phyloP scores from a whole-genome alignment of 1,140 invertebrate species.

The Drosophila pectinifera region DNA sequence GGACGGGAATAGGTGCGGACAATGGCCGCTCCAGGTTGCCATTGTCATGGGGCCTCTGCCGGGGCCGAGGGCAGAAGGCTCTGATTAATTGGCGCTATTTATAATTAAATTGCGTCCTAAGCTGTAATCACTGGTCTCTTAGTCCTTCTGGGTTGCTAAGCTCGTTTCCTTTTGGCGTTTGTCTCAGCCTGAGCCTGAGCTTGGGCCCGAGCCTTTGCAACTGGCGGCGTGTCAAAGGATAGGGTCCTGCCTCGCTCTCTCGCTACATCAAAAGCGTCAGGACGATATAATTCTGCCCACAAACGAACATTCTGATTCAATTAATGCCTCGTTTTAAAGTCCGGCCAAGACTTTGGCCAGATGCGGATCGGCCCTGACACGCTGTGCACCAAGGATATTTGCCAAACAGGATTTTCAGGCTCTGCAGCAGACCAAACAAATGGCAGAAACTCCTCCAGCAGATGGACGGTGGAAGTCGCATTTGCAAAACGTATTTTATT shows the following conservation, averaged over 20 bases:
- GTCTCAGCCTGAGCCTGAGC: too few relatives aligned
- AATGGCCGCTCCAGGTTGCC: slow-evolving; percentile 46
- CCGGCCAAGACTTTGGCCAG: slow-evolving; percentile 7
- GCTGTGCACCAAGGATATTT: slow-evolving; percentile 61
- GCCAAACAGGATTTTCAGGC: slow-evolving; percentile 79
- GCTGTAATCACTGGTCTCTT: slow-evolving; percentile 54
- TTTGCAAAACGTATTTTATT: slow-evolving; percentile 20
- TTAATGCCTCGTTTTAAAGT: slow-evolving; percentile 44
- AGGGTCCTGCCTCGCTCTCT: neutral
- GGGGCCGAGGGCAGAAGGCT: slow-evolving; percentile 44
- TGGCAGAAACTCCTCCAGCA: slow-evolving; percentile 31
- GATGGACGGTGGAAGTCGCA: slow-evolving; percentile 37
- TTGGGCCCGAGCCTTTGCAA: slow-evolving; percentile 2
- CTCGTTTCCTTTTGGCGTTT: neutral
- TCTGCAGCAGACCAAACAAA: slow-evolving; percentile 65
- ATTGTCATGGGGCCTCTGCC: slow-evolving; percentile 30
- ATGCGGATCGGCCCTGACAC: slow-evolving; percentile 33
- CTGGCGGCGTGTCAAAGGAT: slow-evolving; percentile 30
- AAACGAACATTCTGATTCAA: slow-evolving; percentile 51
- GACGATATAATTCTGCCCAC: slow-evolving; percentile 33
- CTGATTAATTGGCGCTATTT: slow-evolving; percentile 71
- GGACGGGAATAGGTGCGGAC: slow-evolving; percentile 27
- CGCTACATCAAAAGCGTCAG: slow-evolving; percentile 46
- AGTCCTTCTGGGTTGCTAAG: slow-evolving; percentile 31
- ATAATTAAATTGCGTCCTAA: slow-evolving; percentile 61